These are phyloP conservation scores for Penaeus vannamei DNA, from an alignment of 1,140 invertebrate species.

Conservation along the genomic window DNA sequence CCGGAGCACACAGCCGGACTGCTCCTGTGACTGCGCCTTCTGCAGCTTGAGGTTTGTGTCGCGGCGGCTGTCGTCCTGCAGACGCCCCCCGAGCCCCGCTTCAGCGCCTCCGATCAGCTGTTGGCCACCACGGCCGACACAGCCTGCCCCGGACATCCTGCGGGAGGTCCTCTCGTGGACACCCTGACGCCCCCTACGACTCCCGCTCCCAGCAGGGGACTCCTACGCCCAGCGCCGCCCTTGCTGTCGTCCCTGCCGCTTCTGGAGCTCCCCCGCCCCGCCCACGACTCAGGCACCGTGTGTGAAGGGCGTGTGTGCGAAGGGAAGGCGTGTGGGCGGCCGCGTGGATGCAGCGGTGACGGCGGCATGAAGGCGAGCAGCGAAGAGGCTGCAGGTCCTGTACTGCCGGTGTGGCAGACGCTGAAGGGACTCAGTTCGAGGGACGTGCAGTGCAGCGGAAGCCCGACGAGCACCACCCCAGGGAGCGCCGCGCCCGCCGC, in stretches of 20 bases:
- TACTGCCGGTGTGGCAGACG: conserved; percentile 57
- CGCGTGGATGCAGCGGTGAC: conserved; percentile 62
- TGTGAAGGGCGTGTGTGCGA: conserved; percentile 55
- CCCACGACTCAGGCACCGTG: conserved; percentile 47
- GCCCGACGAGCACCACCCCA: conserved; percentile 27
- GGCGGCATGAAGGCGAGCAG: conserved; percentile 52
- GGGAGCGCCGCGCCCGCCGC: not conserved
- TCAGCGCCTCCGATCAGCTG: not conserved
- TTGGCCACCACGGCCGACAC: conserved; percentile 29
- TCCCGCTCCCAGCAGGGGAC: not conserved
- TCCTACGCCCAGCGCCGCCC: not conserved
- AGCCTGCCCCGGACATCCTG: not conserved
- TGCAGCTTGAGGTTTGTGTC: not conserved
- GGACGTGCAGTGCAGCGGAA: conserved; percentile 35
- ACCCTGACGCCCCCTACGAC: conserved; percentile 40
- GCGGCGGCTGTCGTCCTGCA: conserved; percentile 1
- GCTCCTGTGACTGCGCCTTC: not conserved
- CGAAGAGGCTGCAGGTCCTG: conserved; percentile 50
- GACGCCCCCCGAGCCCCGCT: not conserved
- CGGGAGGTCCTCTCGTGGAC: conserved; percentile 13
- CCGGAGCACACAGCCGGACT: no score
- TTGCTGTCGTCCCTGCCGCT: conserved; percentile 35
- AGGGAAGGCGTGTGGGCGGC: conserved; percentile 56
- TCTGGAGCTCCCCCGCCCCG: conserved; percentile 32
- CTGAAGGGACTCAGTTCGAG: conserved; percentile 63